These are phyloP conservation scores for Hermaeophaga mercurialis DNA, from an alignment of 2,888 invertebrate species.

Conservation along the genomic window DNA sequence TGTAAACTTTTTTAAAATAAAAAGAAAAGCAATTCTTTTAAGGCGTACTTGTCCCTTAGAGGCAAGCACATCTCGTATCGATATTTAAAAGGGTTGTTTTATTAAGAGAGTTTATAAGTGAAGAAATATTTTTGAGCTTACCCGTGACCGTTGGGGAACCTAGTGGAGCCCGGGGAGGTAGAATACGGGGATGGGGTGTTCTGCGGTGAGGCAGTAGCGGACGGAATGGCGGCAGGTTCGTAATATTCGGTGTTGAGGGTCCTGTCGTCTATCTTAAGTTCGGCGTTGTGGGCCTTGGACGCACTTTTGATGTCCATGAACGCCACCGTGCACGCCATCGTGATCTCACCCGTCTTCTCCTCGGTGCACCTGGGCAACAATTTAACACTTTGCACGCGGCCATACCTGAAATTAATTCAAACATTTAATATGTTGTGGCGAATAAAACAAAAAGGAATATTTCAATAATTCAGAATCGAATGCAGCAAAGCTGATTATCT, in stretches of 20 bases:
- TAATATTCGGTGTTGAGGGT: constrained; percentile 90
- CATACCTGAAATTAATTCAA: constrained; percentile 82
- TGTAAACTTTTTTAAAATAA: too few relatives aligned
- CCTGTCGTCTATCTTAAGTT: constrained; percentile 86
- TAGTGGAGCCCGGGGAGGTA: constrained; percentile 63
- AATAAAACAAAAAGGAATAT: too few relatives aligned
- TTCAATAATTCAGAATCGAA: too few relatives aligned
- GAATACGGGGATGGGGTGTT: constrained; percentile 63
- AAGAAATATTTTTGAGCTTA: too few relatives aligned
- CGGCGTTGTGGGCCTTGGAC: constrained; percentile 87
- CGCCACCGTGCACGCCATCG: constrained; percentile 87
- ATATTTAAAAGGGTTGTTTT: too few relatives aligned
- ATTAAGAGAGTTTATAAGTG: too few relatives aligned
- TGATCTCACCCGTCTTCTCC: constrained; percentile 64
- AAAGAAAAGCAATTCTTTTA: too few relatives aligned
- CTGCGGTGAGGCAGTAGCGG: constrained; percentile 63
- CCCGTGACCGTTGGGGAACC: constrained; percentile 63
- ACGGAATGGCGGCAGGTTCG: constrained; percentile 79
- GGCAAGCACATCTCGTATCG: too few relatives aligned
- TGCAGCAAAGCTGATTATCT: too few relatives aligned
- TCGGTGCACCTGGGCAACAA: constrained; percentile 69
- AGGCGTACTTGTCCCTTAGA: too few relatives aligned
- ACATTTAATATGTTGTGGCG: too few relatives aligned
- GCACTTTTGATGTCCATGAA: constrained; percentile 98
- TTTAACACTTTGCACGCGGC: constrained; percentile 96